A percentile compares a stretch with the other conserved stretches of the same genome.
These are phyloP conservation scores for Trichechus manatus DNA, from an alignment of 2,113 vertebrate genomes.

Conservation along the genomic window DNA sequence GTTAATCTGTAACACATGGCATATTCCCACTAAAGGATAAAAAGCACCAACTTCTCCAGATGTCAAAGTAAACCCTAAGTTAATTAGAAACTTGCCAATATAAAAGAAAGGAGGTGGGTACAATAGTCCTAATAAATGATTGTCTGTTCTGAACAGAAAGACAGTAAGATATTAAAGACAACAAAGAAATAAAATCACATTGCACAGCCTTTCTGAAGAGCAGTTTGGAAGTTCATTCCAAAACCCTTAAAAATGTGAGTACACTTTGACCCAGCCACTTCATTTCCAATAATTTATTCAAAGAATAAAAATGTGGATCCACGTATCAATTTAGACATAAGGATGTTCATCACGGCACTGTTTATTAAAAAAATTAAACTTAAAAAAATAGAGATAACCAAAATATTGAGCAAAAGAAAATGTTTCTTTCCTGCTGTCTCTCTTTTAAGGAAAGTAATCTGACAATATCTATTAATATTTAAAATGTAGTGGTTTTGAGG, in stretches of 20 bases:
- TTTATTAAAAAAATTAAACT: background rate
- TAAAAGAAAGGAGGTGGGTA: background rate
- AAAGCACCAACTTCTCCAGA: background rate
- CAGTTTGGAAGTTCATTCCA: background rate
- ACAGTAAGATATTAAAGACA: background rate
- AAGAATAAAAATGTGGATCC: background rate
- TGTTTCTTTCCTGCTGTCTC: background rate
- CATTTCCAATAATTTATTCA: background rate
- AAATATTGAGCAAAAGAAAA: background rate
- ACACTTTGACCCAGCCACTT: background rate
- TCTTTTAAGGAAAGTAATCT: background rate
- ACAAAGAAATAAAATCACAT: background rate
- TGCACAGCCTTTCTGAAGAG: background rate
- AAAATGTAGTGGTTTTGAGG: background rate
- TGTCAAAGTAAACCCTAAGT: background rate
- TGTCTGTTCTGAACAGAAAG: background rate
- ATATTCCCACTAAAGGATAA: background rate
- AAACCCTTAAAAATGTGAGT: background rate
- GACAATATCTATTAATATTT: background rate
- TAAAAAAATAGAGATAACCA: background rate
- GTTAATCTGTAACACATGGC: background rate
- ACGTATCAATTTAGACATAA: background rate
- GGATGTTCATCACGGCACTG: background rate
- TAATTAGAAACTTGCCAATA: constrained; percentile 1
- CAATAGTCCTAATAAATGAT: background rate